phyloP scores from a whole-genome alignment of 2,888 invertebrate species.

The Hypomecis punctinalis region DNA sequence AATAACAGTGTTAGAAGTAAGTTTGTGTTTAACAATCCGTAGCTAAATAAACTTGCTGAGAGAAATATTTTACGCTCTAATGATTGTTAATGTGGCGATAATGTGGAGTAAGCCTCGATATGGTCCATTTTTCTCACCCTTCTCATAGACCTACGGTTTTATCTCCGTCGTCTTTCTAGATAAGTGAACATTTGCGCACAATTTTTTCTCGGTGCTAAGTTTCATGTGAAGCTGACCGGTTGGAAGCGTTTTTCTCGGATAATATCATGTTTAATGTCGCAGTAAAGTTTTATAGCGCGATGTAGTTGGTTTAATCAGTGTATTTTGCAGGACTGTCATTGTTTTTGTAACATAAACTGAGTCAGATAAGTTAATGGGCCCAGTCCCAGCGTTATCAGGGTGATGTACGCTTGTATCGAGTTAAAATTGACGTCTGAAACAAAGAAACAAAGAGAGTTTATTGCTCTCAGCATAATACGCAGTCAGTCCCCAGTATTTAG shows the following conservation, averaged over 20 bases:
- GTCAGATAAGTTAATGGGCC: constrained; percentile 8
- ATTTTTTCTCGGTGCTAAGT: constrained; percentile 29
- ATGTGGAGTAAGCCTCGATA: constrained; percentile 40
- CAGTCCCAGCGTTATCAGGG: constrained; percentile 13
- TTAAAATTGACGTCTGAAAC: constrained; percentile 5
- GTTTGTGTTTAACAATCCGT: too few relatives aligned
- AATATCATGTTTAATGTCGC: constrained; percentile 35
- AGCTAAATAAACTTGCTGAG: not conserved
- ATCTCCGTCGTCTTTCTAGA: constrained; percentile 39
- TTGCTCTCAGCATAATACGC: constrained; percentile 4
- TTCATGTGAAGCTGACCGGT: constrained; percentile 25
- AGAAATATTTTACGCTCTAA: constrained; percentile 31
- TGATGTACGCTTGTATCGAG: constrained; percentile 6
- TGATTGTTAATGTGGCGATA: constrained; percentile 44
- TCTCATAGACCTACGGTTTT: constrained; percentile 41
- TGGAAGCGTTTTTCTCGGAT: constrained; percentile 27
- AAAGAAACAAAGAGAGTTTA: constrained; percentile 21
- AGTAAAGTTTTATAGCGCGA: constrained; percentile 42
- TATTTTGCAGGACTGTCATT: constrained; percentile 22
- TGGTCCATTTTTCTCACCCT: constrained; percentile 45
- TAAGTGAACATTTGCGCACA: constrained; percentile 39
- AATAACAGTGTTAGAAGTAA: constrained; percentile 8
- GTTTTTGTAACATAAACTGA: constrained; percentile 21
- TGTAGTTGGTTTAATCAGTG: constrained; percentile 31
- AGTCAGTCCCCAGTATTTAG: too few relatives aligned